These are phyloP conservation scores for Copsychus sechellarum DNA, from an alignment of 2,113 vertebrate genomes.

Conservation along the genomic window DNA sequence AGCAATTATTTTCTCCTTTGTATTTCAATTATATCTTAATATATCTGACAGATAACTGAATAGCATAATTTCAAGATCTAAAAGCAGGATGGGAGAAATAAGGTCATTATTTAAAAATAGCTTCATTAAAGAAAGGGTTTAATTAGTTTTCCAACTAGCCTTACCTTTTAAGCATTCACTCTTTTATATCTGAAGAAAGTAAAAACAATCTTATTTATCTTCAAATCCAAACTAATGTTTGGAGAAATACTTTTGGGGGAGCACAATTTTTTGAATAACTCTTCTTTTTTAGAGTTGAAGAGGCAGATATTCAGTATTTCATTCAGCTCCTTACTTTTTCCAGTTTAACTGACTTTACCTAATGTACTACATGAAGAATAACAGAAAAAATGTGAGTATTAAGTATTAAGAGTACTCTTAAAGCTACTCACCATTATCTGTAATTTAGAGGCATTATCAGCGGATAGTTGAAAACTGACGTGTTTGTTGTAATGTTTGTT, in stretches of 20 bases:
- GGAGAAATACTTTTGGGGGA: fast-evolving
- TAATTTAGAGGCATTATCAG: constrained; percentile 10
- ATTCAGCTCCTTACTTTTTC: background rate
- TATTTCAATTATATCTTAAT: background rate
- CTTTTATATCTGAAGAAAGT: background rate
- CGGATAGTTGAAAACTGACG: background rate
- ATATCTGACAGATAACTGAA: background rate
- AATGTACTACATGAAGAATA: background rate
- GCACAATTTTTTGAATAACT: background rate
- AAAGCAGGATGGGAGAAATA: background rate
- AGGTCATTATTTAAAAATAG: background rate
- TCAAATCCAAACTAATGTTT: background rate
- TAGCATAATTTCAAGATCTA: background rate
- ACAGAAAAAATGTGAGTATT: background rate
- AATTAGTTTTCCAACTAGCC: background rate
- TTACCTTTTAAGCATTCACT: background rate
- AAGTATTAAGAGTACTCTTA: background rate
- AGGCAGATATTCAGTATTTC: background rate
- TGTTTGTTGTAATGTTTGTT: background rate
- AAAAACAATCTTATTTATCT: background rate
- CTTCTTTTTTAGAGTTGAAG: background rate
- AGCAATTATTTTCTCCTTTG: background rate
- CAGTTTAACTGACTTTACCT: background rate
- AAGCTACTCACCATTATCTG: background rate
- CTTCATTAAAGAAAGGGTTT: background rate